Evolutionary conservation across 2,797 vertebrate species (phyloP).

Genomic region (Tenualosa ilisha): DNA sequence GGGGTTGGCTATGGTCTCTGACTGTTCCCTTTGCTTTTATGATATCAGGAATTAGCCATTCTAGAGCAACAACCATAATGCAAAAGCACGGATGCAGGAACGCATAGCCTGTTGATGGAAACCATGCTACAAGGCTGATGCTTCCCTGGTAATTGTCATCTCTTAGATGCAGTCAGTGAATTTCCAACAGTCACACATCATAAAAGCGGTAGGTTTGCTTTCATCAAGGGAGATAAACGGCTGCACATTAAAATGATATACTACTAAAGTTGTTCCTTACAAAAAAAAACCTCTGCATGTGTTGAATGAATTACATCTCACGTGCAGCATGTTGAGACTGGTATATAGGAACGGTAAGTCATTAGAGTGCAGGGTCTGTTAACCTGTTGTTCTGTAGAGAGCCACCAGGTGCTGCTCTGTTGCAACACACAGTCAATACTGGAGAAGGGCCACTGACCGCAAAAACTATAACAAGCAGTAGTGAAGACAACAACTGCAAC

Average conservation of each 20-base stretch:
- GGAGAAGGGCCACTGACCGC: background rate
- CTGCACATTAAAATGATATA: background rate
- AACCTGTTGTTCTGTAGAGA: background rate
- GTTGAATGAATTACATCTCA: background rate
- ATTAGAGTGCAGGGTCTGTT: background rate
- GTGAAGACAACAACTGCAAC: background rate
- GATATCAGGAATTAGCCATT: background rate
- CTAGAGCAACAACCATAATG: background rate
- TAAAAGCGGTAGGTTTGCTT: background rate
- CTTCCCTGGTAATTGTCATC: background rate
- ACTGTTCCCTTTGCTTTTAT: conserved; percentile 6
- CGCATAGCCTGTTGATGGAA: conserved; percentile 32
- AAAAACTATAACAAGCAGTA: background rate
- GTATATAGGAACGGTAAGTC: background rate
- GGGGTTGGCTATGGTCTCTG: background rate
- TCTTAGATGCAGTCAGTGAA: background rate
- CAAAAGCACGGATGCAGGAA: conserved; percentile 10
- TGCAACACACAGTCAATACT: background rate
- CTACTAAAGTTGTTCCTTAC: background rate
- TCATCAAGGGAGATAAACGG: background rate
- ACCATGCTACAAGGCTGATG: background rate
- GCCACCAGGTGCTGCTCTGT: conserved; percentile 12
- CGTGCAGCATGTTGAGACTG: background rate
- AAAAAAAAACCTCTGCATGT: background rate
- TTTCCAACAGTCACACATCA: background rate